These are phyloP conservation scores for Tenthredo amoena DNA, from an alignment of 2,888 invertebrate species.

Conservation along the genomic window DNA sequence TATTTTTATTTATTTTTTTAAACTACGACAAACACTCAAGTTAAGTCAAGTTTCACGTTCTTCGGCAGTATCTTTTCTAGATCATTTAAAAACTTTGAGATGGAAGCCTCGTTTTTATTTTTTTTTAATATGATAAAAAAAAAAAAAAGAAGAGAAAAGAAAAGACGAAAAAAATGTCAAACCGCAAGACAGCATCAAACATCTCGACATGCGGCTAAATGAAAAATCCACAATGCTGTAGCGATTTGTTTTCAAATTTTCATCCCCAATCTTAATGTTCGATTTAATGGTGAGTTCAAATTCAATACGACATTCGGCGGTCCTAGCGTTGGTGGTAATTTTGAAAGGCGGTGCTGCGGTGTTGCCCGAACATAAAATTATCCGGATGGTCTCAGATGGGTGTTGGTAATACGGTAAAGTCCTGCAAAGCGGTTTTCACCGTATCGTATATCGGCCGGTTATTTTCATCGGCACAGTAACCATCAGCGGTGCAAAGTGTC, in stretches of 20 bases:
- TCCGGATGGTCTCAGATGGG: slow-evolving; percentile 85
- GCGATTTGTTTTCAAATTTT: background rate
- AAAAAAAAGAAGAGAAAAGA: background rate
- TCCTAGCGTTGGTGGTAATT: slow-evolving; percentile 48
- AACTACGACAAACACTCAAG: background rate
- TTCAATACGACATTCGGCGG: slow-evolving; percentile 35
- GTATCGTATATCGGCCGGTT: slow-evolving; percentile 94
- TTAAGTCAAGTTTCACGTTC: background rate
- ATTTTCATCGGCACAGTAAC: slow-evolving; percentile 87
- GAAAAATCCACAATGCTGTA: background rate
- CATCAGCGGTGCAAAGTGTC: slow-evolving; percentile 90
- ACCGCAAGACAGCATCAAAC: background rate
- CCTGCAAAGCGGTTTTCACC: slow-evolving; percentile 94
- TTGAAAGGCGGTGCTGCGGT: slow-evolving; percentile 43
- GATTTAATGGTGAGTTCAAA: background rate
- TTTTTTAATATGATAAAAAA: background rate
- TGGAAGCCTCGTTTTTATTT: slow-evolving; percentile 32
- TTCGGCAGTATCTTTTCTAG: background rate
- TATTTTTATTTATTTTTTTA: background rate
- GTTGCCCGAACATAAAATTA: slow-evolving; percentile 36
- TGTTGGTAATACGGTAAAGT: slow-evolving; percentile 93
- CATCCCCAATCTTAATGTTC: background rate
- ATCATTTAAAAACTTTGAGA: slow-evolving; percentile 24
- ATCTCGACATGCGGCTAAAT: background rate
- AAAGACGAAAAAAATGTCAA: background rate